A percentile compares a stretch with the other conserved stretches of the same genome.
phyloP scores from a whole-genome alignment of 2,888 invertebrate genomes.

The Euclidia mi region DNA sequence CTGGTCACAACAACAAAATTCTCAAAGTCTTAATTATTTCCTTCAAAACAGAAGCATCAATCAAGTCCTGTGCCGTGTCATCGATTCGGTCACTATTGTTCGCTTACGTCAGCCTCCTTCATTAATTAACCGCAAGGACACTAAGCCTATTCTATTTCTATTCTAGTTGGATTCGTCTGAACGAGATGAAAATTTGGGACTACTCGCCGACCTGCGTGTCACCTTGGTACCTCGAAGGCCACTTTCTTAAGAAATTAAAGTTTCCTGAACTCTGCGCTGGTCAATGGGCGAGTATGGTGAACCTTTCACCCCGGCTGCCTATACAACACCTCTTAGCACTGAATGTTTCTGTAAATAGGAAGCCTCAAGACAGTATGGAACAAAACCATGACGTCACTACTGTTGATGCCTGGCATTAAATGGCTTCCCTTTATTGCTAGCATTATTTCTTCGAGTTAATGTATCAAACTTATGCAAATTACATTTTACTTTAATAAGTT shows the following conservation, averaged over 20 bases:
- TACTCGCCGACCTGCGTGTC: slow-evolving; percentile 93
- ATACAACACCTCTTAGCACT: slow-evolving; percentile 87
- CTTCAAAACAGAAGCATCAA: too few relatives aligned
- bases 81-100: too few relatives aligned
- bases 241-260: slow-evolving; percentile 91
- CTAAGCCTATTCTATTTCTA: slow-evolving; percentile 14
- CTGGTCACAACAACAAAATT: too few relatives aligned
- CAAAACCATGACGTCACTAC: slow-evolving; percentile 83
- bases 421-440: slow-evolving; percentile 11
- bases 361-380: slow-evolving; percentile 86
- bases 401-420: slow-evolving; percentile 74
- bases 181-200: slow-evolving; percentile 92
- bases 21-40: too few relatives aligned
- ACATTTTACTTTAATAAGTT: too few relatives aligned
- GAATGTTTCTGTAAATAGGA: slow-evolving; percentile 86
- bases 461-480: too few relatives aligned
- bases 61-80: too few relatives aligned
- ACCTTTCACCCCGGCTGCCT: slow-evolving; percentile 91
- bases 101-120: too few relatives aligned
- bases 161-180: slow-evolving; percentile 92
- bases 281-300: slow-evolving; percentile 95
- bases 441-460: not conserved
- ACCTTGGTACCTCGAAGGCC: slow-evolving; percentile 93
- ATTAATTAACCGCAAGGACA: too few relatives aligned
- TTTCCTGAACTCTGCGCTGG: slow-evolving; percentile 94